Evolutionary conservation across 1,140 invertebrate species (phyloP), one percentile per base, ranked within the genome.

Genomic region (Bombus cullumanus): DNA sequence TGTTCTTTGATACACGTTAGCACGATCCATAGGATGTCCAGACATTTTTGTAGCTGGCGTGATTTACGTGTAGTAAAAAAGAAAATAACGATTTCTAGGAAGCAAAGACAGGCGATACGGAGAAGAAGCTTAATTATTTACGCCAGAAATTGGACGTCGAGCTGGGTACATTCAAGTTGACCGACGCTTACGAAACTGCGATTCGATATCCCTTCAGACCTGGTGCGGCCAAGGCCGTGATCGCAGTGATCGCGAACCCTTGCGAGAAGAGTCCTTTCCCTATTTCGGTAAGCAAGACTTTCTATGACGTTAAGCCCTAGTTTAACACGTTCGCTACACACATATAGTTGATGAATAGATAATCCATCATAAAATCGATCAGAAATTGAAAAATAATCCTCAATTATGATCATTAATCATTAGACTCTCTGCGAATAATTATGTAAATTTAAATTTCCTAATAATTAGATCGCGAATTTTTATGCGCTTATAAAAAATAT

Each of bases 131-230:
- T 22, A 72, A 91, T 25, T 95, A 91, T 66, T 12, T 93, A 0
- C 90, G 88, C 57, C 94, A 95, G 81, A 92, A 88, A 64, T 37
- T 94, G 64, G 89, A 95, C 43, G 73, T 95, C 25, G 95, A 95
- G 89, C 82, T 95, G 18, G 94, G 94, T 6, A 94, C 92, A 0
- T 93, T 94, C 72, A 92, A 87, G 39, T 77, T 95, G 25, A 94
- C 95, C 59, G 93, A 94, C 37, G 96, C 96, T 37, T 96, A 96
- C 88, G 90, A 95, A 34, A 94, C 96, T 87, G 96, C 96, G 8
- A 91, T 96, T 8, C 88, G 95, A 15, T 97, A 96, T 95, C 96
- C 96, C 62, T 97, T 96, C 95, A 95, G 97, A 92, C 93, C 96
- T 9, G 96, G 95, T 12, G 96, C 97, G 8, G 95, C 95, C 0